phyloP scores from a whole-genome alignment of 2,888 invertebrate species.

The Nebria salina region DNA sequence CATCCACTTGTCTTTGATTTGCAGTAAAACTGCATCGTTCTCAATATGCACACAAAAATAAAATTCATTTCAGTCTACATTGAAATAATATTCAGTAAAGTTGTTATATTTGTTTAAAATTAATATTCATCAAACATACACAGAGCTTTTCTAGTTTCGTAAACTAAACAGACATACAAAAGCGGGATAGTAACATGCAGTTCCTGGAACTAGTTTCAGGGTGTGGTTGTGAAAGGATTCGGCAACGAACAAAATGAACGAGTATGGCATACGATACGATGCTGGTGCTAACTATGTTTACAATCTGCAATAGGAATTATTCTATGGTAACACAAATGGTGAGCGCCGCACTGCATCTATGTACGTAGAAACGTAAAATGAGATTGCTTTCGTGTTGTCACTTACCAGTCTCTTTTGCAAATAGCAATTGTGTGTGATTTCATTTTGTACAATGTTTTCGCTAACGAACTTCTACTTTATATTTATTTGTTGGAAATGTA shows the following conservation, averaged over 20 bases:
- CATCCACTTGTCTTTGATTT: neutral
- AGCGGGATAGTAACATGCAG: neutral
- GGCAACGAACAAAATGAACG: constrained; percentile 9
- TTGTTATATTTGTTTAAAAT: too few relatives aligned
- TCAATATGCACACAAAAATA: neutral
- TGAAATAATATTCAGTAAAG: too few relatives aligned
- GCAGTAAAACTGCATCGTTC: neutral
- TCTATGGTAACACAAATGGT: neutral
- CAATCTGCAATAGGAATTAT: constrained; percentile 26
- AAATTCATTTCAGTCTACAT: neutral
- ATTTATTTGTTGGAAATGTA: neutral
- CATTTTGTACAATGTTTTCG: neutral
- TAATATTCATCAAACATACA: too few relatives aligned
- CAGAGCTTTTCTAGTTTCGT: too few relatives aligned
- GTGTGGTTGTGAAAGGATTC: constrained; percentile 2
- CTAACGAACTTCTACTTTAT: neutral
- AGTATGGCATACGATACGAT: neutral
- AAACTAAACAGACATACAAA: too few relatives aligned
- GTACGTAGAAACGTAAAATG: constrained; percentile 28
- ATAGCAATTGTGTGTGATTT: constrained; percentile 12
- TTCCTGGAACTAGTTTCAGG: neutral
- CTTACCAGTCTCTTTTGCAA: neutral
- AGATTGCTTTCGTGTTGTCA: constrained; percentile 33
- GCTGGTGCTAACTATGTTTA: constrained; percentile 11
- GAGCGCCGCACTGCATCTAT: neutral